Conservation (phyloP, 2,797 vertebrate genomes). For the Chloroceryle inda region DNA sequence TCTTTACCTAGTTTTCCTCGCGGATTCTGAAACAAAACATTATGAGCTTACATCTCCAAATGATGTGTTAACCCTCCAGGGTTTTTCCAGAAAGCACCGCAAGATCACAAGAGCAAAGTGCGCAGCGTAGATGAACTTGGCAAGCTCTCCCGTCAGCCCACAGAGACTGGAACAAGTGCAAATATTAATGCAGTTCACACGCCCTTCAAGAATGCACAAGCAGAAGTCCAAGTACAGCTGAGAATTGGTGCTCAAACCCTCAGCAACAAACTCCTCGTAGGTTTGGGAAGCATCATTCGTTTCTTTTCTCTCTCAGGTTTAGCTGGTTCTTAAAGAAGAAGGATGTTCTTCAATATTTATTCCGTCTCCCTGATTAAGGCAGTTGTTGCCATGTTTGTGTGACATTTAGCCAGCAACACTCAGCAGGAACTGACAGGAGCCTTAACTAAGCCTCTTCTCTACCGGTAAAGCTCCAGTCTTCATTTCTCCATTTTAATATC, state of each 20-base stretch:
- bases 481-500: not conserved
- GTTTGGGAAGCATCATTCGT: not conserved
- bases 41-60: slow-evolving; percentile 16
- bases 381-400: not conserved
- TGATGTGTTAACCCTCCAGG: not conserved
- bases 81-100: not conserved
- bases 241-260: not conserved
- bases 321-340: not conserved
- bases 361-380: not conserved
- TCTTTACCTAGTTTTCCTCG: slow-evolving; percentile 17
- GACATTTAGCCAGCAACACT: not conserved
- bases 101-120: slow-evolving; percentile 5
- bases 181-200: not conserved
- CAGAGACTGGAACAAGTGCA: not conserved
- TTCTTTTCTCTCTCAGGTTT: not conserved
- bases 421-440: not conserved
- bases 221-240: not conserved
- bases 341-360: not conserved
- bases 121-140: not conserved
- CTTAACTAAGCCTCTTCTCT: not conserved
- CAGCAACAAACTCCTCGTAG: not conserved
- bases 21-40: not conserved
- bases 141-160: not conserved
- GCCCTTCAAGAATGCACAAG: not conserved
- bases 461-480: not conserved